Conservation (phyloP, 2,888 invertebrate species). For the Deilephila elpenor region DNA sequence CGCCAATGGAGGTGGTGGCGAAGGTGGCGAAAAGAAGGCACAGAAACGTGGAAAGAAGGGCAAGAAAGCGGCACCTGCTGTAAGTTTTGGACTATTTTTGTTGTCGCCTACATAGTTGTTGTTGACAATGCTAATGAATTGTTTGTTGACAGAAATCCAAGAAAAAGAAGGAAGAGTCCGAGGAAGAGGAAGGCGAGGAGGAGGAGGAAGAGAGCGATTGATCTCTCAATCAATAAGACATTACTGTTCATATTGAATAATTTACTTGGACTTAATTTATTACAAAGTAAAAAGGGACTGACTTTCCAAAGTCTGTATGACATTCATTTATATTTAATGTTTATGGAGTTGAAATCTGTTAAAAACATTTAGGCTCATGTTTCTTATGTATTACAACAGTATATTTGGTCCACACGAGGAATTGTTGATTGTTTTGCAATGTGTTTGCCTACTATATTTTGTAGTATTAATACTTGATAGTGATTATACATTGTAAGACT, state of each 20-base stretch:
- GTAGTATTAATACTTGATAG: slow-evolving; percentile 66
- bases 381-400: slow-evolving; percentile 54
- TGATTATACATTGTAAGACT: slow-evolving; percentile 61
- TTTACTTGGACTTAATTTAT: slow-evolving; percentile 85
- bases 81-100: slow-evolving; percentile 53
- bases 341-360: slow-evolving; percentile 40
- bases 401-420: slow-evolving; percentile 65
- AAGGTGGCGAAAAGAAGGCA: slow-evolving; percentile 81
- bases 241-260: slow-evolving; percentile 83
- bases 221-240: slow-evolving; percentile 76
- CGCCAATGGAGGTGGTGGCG: slow-evolving; percentile 88
- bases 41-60: slow-evolving; percentile 85
- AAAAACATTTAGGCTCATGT: slow-evolving; percentile 45
- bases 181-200: slow-evolving; percentile 87
- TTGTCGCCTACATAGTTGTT: not conserved
- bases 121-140: slow-evolving; percentile 16
- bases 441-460: slow-evolving; percentile 58
- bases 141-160: slow-evolving; percentile 68
- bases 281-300: slow-evolving; percentile 82
- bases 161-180: slow-evolving; percentile 87
- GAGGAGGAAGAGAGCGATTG: slow-evolving; percentile 88
- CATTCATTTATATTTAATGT: slow-evolving; percentile 51
- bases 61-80: slow-evolving; percentile 77
- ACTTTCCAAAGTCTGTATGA: slow-evolving; percentile 81
- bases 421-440: slow-evolving; percentile 67